Evolutionary conservation across 2,113 vertebrate genomes (phyloP).

Genomic region (Loxodonta africana): DNA sequence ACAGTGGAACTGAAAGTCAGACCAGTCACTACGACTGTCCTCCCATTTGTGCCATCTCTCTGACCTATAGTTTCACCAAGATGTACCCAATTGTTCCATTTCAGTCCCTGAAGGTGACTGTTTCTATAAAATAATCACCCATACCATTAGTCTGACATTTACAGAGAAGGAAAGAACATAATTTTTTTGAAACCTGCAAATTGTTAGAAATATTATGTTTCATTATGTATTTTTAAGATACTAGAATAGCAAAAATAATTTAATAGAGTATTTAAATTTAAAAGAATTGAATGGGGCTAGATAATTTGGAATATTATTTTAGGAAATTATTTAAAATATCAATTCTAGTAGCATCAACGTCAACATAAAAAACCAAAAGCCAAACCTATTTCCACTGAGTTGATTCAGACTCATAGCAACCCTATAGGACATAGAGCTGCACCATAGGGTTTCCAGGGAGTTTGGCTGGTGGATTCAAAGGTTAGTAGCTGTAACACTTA

Average conservation of each 20-base stretch:
- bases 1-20: not conserved
- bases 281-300: not conserved
- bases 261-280: not conserved
- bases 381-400: too few species aligned
- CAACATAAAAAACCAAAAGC: not conserved
- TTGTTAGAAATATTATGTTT: not conserved
- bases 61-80: not conserved
- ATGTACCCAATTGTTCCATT: not conserved
- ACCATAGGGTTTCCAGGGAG: too few species aligned
- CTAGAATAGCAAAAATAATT: not conserved
- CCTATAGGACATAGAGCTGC: too few species aligned
- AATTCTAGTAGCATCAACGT: not conserved
- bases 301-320: not conserved
- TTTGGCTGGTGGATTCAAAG: too few species aligned
- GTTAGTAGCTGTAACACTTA: too few species aligned
- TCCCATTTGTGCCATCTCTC: not conserved
- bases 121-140: conserved; percentile 2
- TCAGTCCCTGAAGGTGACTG: not conserved
- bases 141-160: not conserved
- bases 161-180: not conserved
- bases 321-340: not conserved
- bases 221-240: conserved; percentile 21
- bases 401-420: too few species aligned
- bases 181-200: conserved; percentile 37
- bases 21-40: not conserved